phyloP scores from a whole-genome alignment of 37 sponge, comb jelly and placozoan species.

The Theonella swinhoei region DNA sequence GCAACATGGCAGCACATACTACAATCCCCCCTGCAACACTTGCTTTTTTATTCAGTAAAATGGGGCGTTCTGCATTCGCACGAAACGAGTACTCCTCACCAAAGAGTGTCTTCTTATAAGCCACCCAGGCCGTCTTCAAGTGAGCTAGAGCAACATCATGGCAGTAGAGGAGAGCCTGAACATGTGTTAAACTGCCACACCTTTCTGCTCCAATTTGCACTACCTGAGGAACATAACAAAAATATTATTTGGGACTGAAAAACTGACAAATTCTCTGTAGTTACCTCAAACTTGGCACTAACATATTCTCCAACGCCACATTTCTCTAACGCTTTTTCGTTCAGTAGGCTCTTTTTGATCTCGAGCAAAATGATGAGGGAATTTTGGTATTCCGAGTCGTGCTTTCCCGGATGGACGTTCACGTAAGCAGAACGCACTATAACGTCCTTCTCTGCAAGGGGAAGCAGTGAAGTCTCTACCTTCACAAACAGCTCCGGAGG shows the following conservation, averaged over 20 bases:
- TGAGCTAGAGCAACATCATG: neutral
- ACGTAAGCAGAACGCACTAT: neutral
- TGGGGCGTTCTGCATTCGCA: neutral
- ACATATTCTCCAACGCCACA: neutral
- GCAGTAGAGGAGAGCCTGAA: neutral
- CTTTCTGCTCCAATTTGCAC: too few species aligned
- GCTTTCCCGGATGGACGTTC: neutral
- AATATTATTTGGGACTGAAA: too few species aligned
- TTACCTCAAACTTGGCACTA: neutral
- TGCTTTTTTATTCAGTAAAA: neutral
- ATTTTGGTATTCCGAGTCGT: neutral
- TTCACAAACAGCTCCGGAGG: neutral
- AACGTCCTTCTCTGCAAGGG: neutral
- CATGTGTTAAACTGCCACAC: too few species aligned
- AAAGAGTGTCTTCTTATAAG: neutral
- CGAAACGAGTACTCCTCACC: neutral
- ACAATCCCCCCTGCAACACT: neutral
- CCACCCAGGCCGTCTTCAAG: neutral
- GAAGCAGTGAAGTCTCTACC: neutral
- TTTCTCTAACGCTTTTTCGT: neutral
- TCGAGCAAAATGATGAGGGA: neutral
- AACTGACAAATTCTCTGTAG: too few species aligned
- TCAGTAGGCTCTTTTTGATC: neutral
- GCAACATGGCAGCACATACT: neutral
- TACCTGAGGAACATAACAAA: too few species aligned